phyloP scores from a whole-genome alignment of 1,140 invertebrate genomes.

The Achatina immaculata region DNA sequence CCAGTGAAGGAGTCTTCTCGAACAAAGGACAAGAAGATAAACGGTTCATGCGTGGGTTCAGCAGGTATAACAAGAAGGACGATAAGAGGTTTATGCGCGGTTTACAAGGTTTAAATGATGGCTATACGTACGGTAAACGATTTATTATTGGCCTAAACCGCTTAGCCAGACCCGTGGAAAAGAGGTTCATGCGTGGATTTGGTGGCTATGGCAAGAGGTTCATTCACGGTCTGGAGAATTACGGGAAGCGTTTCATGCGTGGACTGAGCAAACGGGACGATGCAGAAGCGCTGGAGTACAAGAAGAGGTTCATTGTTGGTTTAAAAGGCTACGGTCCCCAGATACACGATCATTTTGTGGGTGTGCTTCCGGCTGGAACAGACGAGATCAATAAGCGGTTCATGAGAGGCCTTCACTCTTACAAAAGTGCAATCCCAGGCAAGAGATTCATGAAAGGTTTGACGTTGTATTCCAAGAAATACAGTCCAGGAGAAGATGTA shows the following conservation, averaged over 20 bases:
- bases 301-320: neutral
- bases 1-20: no score
- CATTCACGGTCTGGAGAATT: neutral
- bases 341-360: neutral
- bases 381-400: neutral
- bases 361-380: neutral
- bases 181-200: constrained; percentile 7
- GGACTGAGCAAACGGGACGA: neutral
- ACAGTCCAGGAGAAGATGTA: neutral
- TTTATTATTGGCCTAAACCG: neutral
- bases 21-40: constrained; percentile 5
- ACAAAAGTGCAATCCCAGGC: neutral
- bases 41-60: neutral
- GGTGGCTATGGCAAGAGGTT: neutral
- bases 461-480: neutral
- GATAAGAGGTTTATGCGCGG: constrained; percentile 8
- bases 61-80: neutral
- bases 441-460: constrained; percentile 17
- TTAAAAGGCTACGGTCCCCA: neutral
- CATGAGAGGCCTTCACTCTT: neutral
- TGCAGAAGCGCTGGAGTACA: neutral
- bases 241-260: neutral
- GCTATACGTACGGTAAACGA: neutral
- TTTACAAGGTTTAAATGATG: neutral
- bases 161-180: neutral